Conservation (phyloP, 2,888 invertebrate genomes). For the Philhelius pedissequus region DNA sequence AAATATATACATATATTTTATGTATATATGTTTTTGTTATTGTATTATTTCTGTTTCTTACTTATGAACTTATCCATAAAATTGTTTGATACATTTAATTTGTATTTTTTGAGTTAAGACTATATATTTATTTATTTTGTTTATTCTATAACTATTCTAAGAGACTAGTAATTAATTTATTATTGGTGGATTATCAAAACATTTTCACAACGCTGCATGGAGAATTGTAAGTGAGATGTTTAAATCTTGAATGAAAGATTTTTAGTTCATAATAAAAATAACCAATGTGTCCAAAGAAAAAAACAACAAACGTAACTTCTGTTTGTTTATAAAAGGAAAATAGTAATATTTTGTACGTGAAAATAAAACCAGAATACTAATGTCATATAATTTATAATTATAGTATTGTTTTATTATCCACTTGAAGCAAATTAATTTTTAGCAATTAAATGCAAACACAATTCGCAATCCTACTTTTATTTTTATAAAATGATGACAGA, state of each 20-base stretch:
- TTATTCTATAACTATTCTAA: background rate
- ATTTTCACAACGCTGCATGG: background rate
- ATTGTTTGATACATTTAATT: background rate
- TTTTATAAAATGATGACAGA: too few relatives aligned
- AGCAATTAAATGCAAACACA: too few relatives aligned
- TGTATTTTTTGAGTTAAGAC: background rate
- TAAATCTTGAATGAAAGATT: background rate
- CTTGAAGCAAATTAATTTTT: too few relatives aligned
- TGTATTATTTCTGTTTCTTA: slow-evolving; percentile 17
- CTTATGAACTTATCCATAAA: slow-evolving; percentile 1
- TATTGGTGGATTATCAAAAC: slow-evolving; percentile 28
- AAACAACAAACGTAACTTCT: too few relatives aligned
- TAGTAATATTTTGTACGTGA: too few relatives aligned
- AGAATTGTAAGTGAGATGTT: background rate
- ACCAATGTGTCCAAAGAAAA: background rate
- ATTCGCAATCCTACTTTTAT: too few relatives aligned
- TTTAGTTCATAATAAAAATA: background rate
- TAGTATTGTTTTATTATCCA: too few relatives aligned
- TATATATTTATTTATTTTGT: too few relatives aligned
- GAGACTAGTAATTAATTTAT: slow-evolving; percentile 23
- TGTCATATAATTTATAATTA: too few relatives aligned
- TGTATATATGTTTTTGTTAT: slow-evolving; percentile 14
- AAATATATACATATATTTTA: slow-evolving; percentile 1
- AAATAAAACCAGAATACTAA: too few relatives aligned
- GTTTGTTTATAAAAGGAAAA: too few relatives aligned